These are phyloP conservation scores for Chamaetylas fuelleborni DNA, from an alignment of 2,113 vertebrate species.

Conservation along the genomic window DNA sequence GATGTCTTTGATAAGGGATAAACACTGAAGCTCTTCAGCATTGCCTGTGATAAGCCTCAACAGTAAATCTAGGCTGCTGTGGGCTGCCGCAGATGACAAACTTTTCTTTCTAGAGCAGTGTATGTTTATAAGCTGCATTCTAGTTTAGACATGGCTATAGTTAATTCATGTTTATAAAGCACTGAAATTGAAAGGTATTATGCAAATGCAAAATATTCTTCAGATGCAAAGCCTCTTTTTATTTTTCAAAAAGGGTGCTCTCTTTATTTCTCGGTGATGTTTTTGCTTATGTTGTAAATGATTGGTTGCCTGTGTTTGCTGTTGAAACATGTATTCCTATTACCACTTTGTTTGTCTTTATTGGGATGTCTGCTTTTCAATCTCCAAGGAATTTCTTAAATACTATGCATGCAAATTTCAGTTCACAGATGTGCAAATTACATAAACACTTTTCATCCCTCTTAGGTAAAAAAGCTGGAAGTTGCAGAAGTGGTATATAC, in stretches of 20 bases:
- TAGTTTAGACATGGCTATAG: not conserved
- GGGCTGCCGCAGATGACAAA: not conserved
- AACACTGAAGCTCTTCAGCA: not conserved
- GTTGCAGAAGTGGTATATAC: not conserved
- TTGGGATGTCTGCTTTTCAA: constrained; percentile 24
- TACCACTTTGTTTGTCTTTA: constrained; percentile 9
- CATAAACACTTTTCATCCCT: not conserved
- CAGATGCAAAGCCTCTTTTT: constrained; percentile 4
- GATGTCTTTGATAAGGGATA: not conserved
- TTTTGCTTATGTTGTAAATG: constrained; percentile 38
- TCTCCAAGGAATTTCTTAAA: constrained; percentile 46
- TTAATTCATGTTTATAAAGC: constrained; percentile 33
- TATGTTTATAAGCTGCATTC: not conserved
- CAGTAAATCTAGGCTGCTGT: not conserved
- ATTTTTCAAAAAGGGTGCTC: constrained; percentile 4
- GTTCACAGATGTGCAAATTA: constrained; percentile 51
- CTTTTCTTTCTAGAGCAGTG: not conserved
- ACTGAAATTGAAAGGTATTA: constrained; percentile 11
- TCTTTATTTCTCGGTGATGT: not conserved
- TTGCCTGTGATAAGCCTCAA: not conserved
- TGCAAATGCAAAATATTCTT: constrained; percentile 44
- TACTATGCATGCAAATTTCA: constrained; percentile 49
- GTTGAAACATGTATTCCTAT: constrained; percentile 34
- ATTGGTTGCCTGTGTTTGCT: constrained; percentile 30
- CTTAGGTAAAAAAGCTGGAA: constrained; percentile 26